phyloP scores from a whole-genome alignment of 2,888 invertebrate genomes.

The Melanargia galathea region DNA sequence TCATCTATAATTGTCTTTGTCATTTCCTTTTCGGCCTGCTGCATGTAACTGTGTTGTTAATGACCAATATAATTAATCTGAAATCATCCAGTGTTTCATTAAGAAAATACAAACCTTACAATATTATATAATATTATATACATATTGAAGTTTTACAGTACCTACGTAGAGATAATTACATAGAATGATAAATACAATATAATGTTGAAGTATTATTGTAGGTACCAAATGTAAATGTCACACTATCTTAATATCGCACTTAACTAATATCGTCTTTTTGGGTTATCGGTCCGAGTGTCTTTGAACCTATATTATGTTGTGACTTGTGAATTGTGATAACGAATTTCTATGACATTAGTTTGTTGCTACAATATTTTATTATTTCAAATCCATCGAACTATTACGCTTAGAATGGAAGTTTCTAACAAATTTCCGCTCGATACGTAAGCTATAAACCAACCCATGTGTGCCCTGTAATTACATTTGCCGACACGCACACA shows the following conservation, averaged over 20 bases:
- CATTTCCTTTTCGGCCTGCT: no score
- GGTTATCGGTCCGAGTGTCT: slow-evolving; percentile 36
- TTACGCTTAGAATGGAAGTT: not conserved
- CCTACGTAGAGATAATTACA: not conserved
- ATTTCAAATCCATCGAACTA: not conserved
- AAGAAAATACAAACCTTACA: no score
- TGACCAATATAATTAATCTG: no score
- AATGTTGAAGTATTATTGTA: slow-evolving; percentile 4
- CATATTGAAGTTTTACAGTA: no score
- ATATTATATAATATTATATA: no score
- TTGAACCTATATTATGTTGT: slow-evolving; percentile 38
- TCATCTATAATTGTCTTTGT: no score
- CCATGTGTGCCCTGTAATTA: no score
- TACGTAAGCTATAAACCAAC: no score
- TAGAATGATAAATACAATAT: slow-evolving; percentile 1
- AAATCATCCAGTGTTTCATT: no score
- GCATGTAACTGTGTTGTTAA: no score
- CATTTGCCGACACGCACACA: no score
- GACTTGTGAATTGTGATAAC: slow-evolving; percentile 32
- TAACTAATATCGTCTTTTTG: slow-evolving; percentile 33
- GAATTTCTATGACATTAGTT: slow-evolving; percentile 5
- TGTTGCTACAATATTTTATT: not conserved
- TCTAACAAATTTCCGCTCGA: no score
- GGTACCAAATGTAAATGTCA: slow-evolving; percentile 2
- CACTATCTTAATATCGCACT: slow-evolving; percentile 29